A percentile compares a stretch with the other conserved stretches of the same genome.
Conservation (phyloP, 2,113 vertebrate genomes). For the Caretta caretta region DNA sequence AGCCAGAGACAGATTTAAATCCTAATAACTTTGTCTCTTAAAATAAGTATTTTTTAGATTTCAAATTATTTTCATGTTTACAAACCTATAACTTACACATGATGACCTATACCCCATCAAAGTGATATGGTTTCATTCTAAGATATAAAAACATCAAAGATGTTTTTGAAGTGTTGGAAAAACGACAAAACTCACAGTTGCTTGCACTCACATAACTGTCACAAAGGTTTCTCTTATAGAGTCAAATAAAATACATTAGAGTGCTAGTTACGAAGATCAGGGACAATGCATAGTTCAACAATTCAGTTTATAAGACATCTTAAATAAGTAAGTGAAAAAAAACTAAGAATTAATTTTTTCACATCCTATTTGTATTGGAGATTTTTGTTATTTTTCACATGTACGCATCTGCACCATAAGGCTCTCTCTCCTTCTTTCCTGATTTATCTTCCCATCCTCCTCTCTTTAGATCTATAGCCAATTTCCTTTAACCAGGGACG, state of each 20-base stretch:
- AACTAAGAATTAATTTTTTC: background rate
- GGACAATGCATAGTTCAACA: constrained; percentile 53
- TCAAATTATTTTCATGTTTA: constrained; percentile 69
- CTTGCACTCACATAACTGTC: background rate
- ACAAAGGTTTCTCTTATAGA: constrained; percentile 42
- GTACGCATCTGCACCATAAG: background rate
- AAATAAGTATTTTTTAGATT: constrained; percentile 61
- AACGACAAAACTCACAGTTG: constrained; percentile 57
- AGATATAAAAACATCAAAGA: constrained; percentile 75
- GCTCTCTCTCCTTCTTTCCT: background rate
- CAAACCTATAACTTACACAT: constrained; percentile 67
- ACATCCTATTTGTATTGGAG: background rate
- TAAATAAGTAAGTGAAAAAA: background rate
- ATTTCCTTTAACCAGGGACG: background rate
- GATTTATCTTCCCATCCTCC: background rate
- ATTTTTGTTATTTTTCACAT: background rate
- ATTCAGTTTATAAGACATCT: constrained; percentile 31
- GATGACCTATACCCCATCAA: constrained; percentile 40
- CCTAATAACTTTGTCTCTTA: constrained; percentile 57
- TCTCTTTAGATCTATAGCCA: background rate
- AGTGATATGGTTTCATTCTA: constrained; percentile 60
- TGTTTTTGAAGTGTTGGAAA: constrained; percentile 70
- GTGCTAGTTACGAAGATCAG: background rate
- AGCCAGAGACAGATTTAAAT: constrained; percentile 50
- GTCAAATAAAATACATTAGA: constrained; percentile 32